Base-by-base conservation (phyloP, 2,888 invertebrate species). In the Deroplatys truncata region DNA sequence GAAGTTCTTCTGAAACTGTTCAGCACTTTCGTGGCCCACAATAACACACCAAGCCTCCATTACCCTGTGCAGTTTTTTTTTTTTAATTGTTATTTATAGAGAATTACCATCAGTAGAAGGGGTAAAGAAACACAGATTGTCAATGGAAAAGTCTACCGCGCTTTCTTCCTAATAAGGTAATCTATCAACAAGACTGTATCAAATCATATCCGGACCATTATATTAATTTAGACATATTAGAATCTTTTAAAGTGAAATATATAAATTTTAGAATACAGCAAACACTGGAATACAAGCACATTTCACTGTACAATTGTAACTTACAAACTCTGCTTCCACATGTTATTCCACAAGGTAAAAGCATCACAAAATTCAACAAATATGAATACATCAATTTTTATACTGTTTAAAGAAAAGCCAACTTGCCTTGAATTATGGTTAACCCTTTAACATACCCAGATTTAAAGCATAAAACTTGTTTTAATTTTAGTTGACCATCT, bases 11-110 rank as follows among this genome's bases (percentile, higher is more conserved):
- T 72, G 56, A 72, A 72, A 72, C 56, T 72, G 56, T 72, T 72
- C 56, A 72, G 56, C 56, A 72, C 56, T 72, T 16, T 72, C 56
- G 25, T 72, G 56, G 25, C 56, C 56, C 56, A 72, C 56, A 72
- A 72, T 72, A 72, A 72, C 56, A 72, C 56, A 72, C 56, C 56
- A 72, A 91, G 89, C 90, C 90, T 91, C 91, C 90, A 89, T 90
- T 91, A 91, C 91, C 91, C 91, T 91, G 91, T 91, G 91, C 91
- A 91, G 90, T 90, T 91, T 91, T 91, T 90, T n/a, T n/a, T 89
- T 88, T 89, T 88, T 85, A 88, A 89, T 88, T 90, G 84, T 91
- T 89, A 90, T 84, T 89, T 88, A 89, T 90, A 85, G 49, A 82
- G 56, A 56, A 86, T 29, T 82, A 86, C 72, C 86, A 86, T 86